Conservation (phyloP, 2,888 invertebrate genomes). For the Lepidocyrtinus sp. region DNA sequence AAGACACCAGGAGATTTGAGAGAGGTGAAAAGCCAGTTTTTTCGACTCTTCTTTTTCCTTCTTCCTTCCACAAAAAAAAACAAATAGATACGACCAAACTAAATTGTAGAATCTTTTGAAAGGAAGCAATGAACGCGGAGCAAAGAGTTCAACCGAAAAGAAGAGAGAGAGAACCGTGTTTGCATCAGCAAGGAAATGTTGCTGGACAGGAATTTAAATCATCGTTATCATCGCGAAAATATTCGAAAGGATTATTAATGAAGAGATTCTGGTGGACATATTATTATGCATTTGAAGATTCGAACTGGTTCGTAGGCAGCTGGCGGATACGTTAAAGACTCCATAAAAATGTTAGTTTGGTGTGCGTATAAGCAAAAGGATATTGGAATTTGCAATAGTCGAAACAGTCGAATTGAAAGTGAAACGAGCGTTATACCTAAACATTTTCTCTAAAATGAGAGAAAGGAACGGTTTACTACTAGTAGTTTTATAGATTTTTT, state of each 20-base stretch:
- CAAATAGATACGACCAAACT: neutral
- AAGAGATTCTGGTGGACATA: slow-evolving; percentile 5
- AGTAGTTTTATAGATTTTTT: slow-evolving; percentile 30
- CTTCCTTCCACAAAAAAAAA: neutral
- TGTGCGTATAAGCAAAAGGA: too few species aligned
- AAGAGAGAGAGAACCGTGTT: slow-evolving; percentile 13
- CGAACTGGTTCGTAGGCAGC: neutral
- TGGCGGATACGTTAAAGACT: too few species aligned
- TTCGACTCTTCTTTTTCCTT: slow-evolving; percentile 26
- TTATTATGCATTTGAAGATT: neutral
- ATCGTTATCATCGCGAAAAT: slow-evolving; percentile 43
- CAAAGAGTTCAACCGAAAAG: neutral
- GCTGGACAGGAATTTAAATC: slow-evolving; percentile 61
- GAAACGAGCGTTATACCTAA: too few species aligned
- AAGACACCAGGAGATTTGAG: neutral
- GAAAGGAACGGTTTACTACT: neutral
- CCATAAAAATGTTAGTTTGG: too few species aligned
- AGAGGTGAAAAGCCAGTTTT: slow-evolving; percentile 46
- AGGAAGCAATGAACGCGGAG: slow-evolving; percentile 49
- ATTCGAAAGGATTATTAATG: neutral
- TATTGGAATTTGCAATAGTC: too few species aligned
- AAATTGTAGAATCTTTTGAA: too few species aligned
- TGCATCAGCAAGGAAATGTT: slow-evolving; percentile 51
- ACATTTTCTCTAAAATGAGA: neutral
- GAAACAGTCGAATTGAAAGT: too few species aligned